Evolutionary conservation across 2,113 vertebrate species (phyloP), one percentile per base, ranked within the genome.

Genomic region (Thalassarche chlororhynchos): DNA sequence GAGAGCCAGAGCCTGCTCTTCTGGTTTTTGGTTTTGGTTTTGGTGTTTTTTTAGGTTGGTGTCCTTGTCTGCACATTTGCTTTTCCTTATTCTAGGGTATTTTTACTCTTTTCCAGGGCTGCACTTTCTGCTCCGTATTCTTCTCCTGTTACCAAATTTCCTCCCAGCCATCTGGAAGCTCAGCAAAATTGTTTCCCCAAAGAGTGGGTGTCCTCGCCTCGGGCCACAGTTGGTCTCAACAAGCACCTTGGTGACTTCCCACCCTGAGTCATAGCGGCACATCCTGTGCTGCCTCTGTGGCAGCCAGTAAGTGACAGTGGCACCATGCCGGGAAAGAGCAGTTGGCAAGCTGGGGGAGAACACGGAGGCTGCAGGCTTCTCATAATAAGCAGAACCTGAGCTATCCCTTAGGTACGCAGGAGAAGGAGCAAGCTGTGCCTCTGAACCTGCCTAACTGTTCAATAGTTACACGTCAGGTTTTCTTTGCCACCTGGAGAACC

Each of bases 391-490:
- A 92, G 76, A 86, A 68, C 10, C 13, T 54, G 68, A 90, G 44
- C 40, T 77, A 2, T 61, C 46, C 52, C 31, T 46, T 46, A 10
- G 47, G 54, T 65, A 57, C 6, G 14, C 51, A 64, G 42, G 29
- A 61, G 69, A 60, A 87, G 61, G 32, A 87, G 25, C 28, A 23
- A 79, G 55, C n/a, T 66, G 60, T 77, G 60, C n/a, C 55, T 71
- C 69, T 75, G 81, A 87, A 75, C 74, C 77, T 62, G 65, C 36
- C 52, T 77, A 21, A 47, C 36, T 0, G 1, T 62, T 78, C 58
- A 38, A 0, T 40, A 90, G 36, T 72, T 49, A 72, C 66, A 55
- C 0, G 0, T 71, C 77, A 36, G 1, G 1, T 78, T 81, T 81
- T 49, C 57, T 78, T 64, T 91, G 61, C 58, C 61, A 58, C 36